phyloP scores from a whole-genome alignment of 1,140 invertebrate species.

The Ylistrum balloti region DNA sequence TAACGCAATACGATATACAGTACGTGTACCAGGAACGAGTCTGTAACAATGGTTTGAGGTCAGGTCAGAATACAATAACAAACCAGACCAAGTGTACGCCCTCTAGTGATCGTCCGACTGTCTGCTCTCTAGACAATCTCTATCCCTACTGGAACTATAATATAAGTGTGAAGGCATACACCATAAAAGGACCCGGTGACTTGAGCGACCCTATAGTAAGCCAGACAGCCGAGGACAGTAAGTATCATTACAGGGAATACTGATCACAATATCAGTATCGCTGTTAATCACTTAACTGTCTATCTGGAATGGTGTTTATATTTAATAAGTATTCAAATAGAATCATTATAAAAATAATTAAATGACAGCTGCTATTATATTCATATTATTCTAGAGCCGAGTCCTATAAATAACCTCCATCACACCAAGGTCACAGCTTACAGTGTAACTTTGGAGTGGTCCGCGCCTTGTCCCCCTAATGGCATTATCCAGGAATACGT shows the following conservation, averaged over 20 bases:
- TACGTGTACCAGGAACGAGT: neutral
- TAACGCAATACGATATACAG: neutral
- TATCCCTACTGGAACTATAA: slow-evolving; percentile 32
- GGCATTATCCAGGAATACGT: neutral
- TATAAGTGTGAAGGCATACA: neutral
- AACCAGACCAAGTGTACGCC: neutral
- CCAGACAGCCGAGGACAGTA: neutral
- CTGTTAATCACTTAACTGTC: too few species aligned
- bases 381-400: slow-evolving; percentile 23
- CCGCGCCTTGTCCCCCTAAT: slow-evolving; percentile 11
- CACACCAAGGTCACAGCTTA: neutral
- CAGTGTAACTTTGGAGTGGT: slow-evolving; percentile 37
- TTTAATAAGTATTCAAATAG: too few species aligned
- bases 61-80: neutral
- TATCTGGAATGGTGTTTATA: too few species aligned
- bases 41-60: neutral
- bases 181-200: slow-evolving; percentile 1
- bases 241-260: neutral
- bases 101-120: neutral
- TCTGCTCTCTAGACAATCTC: neutral
- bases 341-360: too few species aligned
- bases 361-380: too few species aligned
- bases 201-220: neutral
- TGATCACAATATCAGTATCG: too few species aligned
- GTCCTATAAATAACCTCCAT: neutral